Evolutionary conservation across 2,888 invertebrate genomes (phyloP).

Genomic region (Gortyna flavago): DNA sequence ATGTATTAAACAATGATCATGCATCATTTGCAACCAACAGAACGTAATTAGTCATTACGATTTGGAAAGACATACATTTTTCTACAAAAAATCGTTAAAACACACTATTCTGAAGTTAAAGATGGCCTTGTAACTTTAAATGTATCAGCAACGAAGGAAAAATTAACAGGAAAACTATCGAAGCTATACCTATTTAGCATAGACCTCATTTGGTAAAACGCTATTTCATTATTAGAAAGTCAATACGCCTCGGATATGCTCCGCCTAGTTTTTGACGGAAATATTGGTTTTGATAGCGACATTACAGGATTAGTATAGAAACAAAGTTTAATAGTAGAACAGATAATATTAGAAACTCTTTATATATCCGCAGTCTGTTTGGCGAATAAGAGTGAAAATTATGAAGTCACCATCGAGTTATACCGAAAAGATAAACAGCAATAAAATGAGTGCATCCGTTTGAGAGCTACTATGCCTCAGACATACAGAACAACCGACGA

Average conservation of each 20-base stretch:
- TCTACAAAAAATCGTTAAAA: not conserved
- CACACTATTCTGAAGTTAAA: not conserved
- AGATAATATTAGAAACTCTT: not conserved
- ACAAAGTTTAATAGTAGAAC: not conserved
- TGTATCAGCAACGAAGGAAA: not conserved
- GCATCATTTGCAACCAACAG: not conserved
- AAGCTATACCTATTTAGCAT: not conserved
- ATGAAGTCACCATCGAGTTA: not conserved
- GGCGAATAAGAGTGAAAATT: not conserved
- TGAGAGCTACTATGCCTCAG: not conserved
- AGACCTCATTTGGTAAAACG: not conserved
- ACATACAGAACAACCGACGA: not conserved
- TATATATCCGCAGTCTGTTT: not conserved
- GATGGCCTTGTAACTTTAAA: not conserved
- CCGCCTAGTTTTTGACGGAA: not conserved
- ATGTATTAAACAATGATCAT: not conserved
- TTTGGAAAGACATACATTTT: not conserved
- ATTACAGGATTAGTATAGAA: not conserved
- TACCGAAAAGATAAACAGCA: not conserved
- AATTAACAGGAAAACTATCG: slow-evolving; percentile 29
- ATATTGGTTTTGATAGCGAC: not conserved
- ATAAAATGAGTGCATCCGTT: not conserved
- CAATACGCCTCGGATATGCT: slow-evolving; percentile 12
- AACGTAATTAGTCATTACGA: not conserved
- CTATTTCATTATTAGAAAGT: slow-evolving; percentile 17